Percentiles rank a stretch among this genome's conserved stretches.
Conservation (phyloP, 1,140 invertebrate genomes). For the Galleria mellonella region DNA sequence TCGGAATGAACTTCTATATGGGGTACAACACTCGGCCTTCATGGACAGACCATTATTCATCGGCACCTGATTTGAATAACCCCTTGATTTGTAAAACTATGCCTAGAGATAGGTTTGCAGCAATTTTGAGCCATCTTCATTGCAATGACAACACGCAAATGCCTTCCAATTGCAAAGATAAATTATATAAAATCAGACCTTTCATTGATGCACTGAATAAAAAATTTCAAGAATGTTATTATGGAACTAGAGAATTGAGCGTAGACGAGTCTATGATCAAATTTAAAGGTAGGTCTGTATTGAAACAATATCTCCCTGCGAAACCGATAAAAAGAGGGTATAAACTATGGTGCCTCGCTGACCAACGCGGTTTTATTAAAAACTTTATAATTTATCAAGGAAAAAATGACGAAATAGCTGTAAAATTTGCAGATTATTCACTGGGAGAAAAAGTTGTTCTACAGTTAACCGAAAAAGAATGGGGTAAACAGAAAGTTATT, state of each 20-base stretch:
- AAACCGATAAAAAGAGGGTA: conserved; percentile 70
- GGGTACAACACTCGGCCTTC: conserved; percentile 24
- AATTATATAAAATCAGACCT: conserved; percentile 31
- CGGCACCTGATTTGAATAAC: conserved; percentile 29
- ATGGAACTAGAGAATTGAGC: conserved; percentile 25
- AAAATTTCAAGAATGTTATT: conserved; percentile 20
- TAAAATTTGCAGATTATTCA: no score
- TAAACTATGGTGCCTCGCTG: conserved; percentile 51
- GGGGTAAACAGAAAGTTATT: no score
- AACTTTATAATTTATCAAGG: no score
- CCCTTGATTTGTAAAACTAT: conserved; percentile 26
- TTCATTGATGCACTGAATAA: conserved; percentile 29
- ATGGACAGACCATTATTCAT: conserved; percentile 27
- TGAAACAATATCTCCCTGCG: conserved; percentile 64
- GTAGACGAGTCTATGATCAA: conserved; percentile 52
- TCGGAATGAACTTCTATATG: conserved; percentile 43
- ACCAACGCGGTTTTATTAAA: conserved; percentile 50
- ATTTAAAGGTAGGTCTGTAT: conserved; percentile 42
- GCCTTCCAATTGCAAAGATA: conserved; percentile 25
- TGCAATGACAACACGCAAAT: conserved; percentile 27
- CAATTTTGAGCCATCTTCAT: conserved; percentile 27
- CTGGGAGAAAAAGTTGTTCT: no score
- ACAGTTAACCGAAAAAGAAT: no score
- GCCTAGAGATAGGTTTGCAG: conserved; percentile 26
- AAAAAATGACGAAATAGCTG: no score